Base-by-base conservation (phyloP, 2,888 invertebrate species). In the Caenorhabditis sp. region DNA sequence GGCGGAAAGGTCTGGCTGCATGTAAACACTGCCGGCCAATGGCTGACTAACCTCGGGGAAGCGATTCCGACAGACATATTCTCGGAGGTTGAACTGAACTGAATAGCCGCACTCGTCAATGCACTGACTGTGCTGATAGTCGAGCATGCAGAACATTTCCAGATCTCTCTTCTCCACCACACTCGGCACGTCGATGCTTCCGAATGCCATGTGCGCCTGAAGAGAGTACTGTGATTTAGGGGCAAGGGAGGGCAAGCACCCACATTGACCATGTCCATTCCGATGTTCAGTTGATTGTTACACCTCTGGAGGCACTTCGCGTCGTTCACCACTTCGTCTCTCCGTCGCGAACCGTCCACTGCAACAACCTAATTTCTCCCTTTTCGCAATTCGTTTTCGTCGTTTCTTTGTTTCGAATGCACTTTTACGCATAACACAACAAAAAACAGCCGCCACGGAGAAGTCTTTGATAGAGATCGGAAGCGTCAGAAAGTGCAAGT, bases 191-290 rank as follows among this genome's bases (percentile, higher is more conserved):
- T 88, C 88, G 46, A 88, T 85, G 50, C 84, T 85, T 17, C 88
- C 88, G 61, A 88, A 88, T 8, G 88, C 81, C 62, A 88, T 84
- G 65, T 88, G 88, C 13, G 88, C 88, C 87, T 88, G 65, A 48
- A 77, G 48, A 8, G 11, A 26, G 43, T 20, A 35, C 9, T 15
- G 55, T 3, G 13, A 6, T 46, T 37, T 7, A 17, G 30, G 6
- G 17, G 11, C 26, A 17, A 39, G 13, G 4, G 7, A 5, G 17
- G 2, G 15, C 9, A 2, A 22, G 15, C 17, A 62, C 79, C 68
- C 48, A 88, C 88, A 82, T 88, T 88, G 53, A 88, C 88, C 88
- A 88, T 88, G 72, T 88, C 88, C 81, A 88, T 83, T 7, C 87
- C 87, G 30, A 82, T 85, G 35, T 84, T 83, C 48, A 88, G 75